Conservation (phyloP, 1,140 invertebrate genomes). For the Leucophenga varia region DNA sequence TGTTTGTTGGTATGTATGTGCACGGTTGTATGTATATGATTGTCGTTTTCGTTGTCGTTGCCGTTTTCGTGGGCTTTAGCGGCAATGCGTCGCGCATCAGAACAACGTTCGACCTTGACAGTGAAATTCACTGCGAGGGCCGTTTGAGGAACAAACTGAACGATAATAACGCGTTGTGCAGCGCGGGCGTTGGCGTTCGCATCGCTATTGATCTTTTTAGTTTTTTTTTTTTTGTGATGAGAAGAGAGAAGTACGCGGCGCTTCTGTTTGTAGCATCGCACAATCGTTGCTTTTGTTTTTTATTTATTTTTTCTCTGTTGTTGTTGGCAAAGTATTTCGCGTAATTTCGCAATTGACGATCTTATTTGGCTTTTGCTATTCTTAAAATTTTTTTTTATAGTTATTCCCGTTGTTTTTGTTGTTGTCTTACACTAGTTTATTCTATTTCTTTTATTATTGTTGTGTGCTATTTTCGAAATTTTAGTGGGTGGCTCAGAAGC, state of each 20-base stretch:
- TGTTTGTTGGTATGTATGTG: no score
- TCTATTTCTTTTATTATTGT: slow-evolving; percentile 6
- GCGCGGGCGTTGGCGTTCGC: background rate
- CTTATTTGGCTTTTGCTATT: no score
- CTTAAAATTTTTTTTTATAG: slow-evolving; percentile 24
- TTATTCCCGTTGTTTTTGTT: slow-evolving; percentile 15
- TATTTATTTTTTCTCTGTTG: slow-evolving; percentile 10
- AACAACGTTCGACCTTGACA: slow-evolving; percentile 56
- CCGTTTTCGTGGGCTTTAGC: no score
- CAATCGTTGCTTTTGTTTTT: background rate
- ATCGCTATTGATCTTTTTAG: background rate
- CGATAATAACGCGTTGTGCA: no score
- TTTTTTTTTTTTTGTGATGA: no score
- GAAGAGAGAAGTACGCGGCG: no score
- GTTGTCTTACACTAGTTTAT: background rate
- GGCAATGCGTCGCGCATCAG: slow-evolving; percentile 53
- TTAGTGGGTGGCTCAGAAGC: no score
- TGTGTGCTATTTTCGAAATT: slow-evolving; percentile 35
- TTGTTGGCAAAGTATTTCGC: slow-evolving; percentile 19
- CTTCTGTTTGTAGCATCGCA: no score
- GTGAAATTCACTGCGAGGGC: slow-evolving; percentile 40
- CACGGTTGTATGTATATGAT: no score
- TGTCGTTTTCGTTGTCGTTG: no score
- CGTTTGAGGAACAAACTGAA: no score
- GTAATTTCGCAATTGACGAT: slow-evolving; percentile 46